Percentiles rank a stretch among this genome's conserved stretches.
Conservation (phyloP, 1,140 invertebrate species). For the Elymnias hypermnestra region DNA sequence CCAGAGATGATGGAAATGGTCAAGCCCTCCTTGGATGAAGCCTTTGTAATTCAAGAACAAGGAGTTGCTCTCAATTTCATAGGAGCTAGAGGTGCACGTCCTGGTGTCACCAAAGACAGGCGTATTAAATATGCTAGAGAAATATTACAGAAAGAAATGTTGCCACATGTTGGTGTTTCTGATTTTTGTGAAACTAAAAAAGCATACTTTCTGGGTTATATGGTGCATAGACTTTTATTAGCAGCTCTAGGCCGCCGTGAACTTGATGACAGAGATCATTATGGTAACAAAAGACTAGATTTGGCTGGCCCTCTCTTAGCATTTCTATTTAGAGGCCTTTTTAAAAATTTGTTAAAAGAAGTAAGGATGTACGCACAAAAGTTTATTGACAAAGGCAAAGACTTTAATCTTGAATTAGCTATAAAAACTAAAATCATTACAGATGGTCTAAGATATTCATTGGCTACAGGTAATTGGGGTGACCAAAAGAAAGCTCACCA, state of each 20-base stretch:
- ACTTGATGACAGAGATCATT: constrained; percentile 99
- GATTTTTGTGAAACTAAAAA: constrained; percentile 99
- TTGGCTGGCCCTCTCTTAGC: constrained; percentile 97
- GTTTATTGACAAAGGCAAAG: constrained; percentile 98
- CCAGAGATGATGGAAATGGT: constrained; percentile 99
- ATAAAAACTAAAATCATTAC: constrained; percentile 99
- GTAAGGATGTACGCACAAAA: constrained; percentile 99
- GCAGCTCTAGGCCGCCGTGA: constrained; percentile 96
- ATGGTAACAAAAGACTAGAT: constrained; percentile 98
- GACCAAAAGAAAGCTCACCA: constrained; percentile 99
- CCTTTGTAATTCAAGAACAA: constrained; percentile 99
- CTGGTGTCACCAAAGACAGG: constrained; percentile 98
- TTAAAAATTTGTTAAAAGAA: constrained; percentile 96
- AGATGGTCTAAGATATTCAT: constrained; percentile 97
- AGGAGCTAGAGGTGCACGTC: constrained; percentile 94
- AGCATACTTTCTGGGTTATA: constrained; percentile 98
- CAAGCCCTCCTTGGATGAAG: constrained; percentile 98
- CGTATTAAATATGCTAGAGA: constrained; percentile 99
- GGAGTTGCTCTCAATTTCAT: constrained; percentile 99
- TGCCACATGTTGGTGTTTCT: constrained; percentile 98
- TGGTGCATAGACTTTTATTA: constrained; percentile 96
- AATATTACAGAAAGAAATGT: constrained; percentile 99
- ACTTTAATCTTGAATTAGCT: constrained; percentile 97
- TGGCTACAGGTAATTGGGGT: constrained; percentile 99
- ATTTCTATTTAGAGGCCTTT: constrained; percentile 95